Conservation (phyloP, 2,113 vertebrate species). For the Eurystomus gularis region DNA sequence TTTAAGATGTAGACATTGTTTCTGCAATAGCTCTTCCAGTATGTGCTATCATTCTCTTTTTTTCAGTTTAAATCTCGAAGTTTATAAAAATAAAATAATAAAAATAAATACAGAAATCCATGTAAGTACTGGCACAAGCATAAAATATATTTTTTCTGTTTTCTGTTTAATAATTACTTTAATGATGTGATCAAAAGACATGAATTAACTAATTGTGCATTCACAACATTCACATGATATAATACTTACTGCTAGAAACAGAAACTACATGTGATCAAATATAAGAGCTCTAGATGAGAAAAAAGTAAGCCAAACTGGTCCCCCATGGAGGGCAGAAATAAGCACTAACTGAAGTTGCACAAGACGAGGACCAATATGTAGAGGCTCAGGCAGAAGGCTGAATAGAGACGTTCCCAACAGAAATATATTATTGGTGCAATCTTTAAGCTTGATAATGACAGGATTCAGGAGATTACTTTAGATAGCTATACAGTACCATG, state of each 20-base stretch:
- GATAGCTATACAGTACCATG: neutral
- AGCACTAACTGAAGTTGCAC: neutral
- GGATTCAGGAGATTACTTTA: neutral
- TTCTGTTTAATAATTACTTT: neutral
- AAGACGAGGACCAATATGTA: neutral
- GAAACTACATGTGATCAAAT: neutral
- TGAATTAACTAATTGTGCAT: neutral
- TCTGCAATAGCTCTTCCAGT: neutral
- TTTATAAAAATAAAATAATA: neutral
- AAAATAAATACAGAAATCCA: neutral
- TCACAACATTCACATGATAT: neutral
- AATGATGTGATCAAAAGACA: neutral
- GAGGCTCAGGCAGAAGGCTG: neutral
- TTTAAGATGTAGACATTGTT: neutral
- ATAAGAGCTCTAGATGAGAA: neutral
- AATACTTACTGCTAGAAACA: neutral
- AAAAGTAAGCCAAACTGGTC: neutral
- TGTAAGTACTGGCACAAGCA: neutral
- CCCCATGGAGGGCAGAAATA: neutral
- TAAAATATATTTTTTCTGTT: neutral
- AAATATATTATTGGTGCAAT: neutral
- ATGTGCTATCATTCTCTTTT: neutral
- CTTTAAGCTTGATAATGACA: neutral
- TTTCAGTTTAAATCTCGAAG: neutral
- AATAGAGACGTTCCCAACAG: neutral